Evolutionary conservation across 2,113 vertebrate species (phyloP).

Genomic region (Neomonachus schauinslandi): DNA sequence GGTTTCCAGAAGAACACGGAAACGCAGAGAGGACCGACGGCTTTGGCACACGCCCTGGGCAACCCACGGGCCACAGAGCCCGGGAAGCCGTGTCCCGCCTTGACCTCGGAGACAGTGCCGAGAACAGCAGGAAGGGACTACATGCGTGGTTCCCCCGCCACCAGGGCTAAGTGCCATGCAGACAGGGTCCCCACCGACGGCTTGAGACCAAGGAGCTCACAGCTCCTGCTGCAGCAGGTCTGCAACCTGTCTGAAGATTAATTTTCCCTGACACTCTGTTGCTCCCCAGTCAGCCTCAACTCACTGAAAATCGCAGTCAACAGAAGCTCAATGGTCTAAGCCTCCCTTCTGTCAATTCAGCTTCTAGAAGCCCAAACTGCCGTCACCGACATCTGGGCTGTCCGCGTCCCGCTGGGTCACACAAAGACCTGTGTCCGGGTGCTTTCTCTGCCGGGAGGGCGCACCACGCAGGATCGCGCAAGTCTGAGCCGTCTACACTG

Average conservation of each 20-base stretch:
- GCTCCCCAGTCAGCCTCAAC: background rate
- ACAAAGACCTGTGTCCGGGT: background rate
- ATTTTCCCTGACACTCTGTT: background rate
- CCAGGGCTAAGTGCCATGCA: accelerated
- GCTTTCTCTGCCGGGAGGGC: background rate
- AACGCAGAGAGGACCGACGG: accelerated
- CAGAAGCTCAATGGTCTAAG: background rate
- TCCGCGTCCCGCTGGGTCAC: accelerated
- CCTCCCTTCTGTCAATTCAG: background rate
- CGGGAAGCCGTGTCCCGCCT: accelerated
- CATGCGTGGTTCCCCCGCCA: accelerated
- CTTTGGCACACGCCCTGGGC: background rate
- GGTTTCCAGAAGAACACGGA: background rate
- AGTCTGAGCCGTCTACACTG: accelerated
- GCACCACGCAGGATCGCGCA: accelerated
- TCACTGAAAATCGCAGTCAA: background rate
- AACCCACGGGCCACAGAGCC: background rate
- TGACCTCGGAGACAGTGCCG: background rate
- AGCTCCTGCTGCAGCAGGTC: background rate
- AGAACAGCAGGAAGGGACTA: background rate
- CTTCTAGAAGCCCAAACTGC: background rate
- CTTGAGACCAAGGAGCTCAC: background rate
- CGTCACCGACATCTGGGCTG: accelerated
- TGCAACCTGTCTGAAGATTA: background rate
- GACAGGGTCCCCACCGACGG: background rate